Base-by-base conservation (phyloP, 2,888 invertebrate species). In the Sisyra terminalis region DNA sequence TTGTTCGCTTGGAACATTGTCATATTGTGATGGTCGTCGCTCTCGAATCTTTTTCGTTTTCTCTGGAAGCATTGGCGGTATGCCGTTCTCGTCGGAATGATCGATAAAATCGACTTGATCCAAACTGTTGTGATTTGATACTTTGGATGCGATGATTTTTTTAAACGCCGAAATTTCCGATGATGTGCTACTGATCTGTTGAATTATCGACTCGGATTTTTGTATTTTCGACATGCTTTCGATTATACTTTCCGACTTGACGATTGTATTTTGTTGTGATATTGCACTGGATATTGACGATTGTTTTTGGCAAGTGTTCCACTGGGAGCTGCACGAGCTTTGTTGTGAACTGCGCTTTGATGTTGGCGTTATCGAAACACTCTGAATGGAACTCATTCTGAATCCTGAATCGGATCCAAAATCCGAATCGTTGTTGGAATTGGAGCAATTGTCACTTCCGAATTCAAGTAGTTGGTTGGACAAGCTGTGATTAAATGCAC, bases 11-110 rank as follows among this genome's bases (percentile, higher is more conserved):
- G 61, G 60, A 50, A 79, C 72, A 56, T 81, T 79, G 60, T 83
- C 82, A 55, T 81, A 80, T 45, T 78, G 78, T 29, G 79, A 79
- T 35, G 73, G 68, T 46, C 74, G 68, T 39, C 75, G 61, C 46
- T 75, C 73, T 52, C 68, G 67, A 9, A 61, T 57, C 40, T 59
- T 60, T 45, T 70, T 65, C 42, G 65, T 68, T 53, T 78, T 78
- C 49, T 70, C 70, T n/a, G 78, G 78, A 43, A 78, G 60, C 1
- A 77, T 75, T 3, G 77, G 75, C 8, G 72, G 71, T 31, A 58
- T 50, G 32, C 57, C 50, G 13, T 52, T 49, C 17, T 58, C 56
- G 11, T 31, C 40, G 5, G 29, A 13, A 40, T 31, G 14, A 15
- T 31, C 15, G 10, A 6, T 5, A 7, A 15, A n/a, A 13, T 31